Evolutionary conservation across 1,140 invertebrate genomes (phyloP), one percentile per base, ranked within the genome.

Genomic region (Augochlora pura): DNA sequence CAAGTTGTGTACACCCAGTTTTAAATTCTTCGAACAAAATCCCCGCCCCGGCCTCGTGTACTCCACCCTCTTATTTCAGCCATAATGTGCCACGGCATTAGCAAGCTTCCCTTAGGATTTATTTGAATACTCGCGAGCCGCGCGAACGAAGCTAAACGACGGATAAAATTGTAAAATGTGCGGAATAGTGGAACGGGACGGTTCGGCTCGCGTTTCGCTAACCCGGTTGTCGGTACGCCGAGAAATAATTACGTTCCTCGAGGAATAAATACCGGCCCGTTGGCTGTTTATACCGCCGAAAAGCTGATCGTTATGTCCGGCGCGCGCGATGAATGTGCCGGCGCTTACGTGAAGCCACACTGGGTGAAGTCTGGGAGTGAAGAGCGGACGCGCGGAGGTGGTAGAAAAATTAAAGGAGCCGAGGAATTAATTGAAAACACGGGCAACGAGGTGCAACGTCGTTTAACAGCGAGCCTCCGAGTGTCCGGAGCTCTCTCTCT

Each of bases 351-450:
- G 46, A 10, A 14, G 21, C 54, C 25, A 21, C 16, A n/a, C n/a
- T n/a, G n/a, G n/a, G 54, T 21, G 23, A 16, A n/a, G n/a, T n/a
- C 14, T 52, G 49, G 21, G 18, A 57, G 21, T 9, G 9, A 21
- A 6, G 9, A 21, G n/a, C 0, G 1, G 21, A 38, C n/a, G 6
- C 49, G 2, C 18, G 8, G n/a, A n/a, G 7, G 16, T 59, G 9
- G 54, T 8, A n/a, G 21, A 57, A 57, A 57, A 57, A 9, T 7
- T 52, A 52, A 18, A 42, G 27, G 38, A 42, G 39, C n/a, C 25
- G 82, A 27, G 73, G 71, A 84, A 84, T 85, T 85, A 85, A 84
- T 85, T 84, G 77, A 79, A 81, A 80, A 46, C 67, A 68, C 54
- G 32, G 42, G 73, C 72, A 84, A 80, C 77, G 83, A 80, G 77